Conservation (phyloP, 2,113 vertebrate genomes). For the Plecotus auritus region DNA sequence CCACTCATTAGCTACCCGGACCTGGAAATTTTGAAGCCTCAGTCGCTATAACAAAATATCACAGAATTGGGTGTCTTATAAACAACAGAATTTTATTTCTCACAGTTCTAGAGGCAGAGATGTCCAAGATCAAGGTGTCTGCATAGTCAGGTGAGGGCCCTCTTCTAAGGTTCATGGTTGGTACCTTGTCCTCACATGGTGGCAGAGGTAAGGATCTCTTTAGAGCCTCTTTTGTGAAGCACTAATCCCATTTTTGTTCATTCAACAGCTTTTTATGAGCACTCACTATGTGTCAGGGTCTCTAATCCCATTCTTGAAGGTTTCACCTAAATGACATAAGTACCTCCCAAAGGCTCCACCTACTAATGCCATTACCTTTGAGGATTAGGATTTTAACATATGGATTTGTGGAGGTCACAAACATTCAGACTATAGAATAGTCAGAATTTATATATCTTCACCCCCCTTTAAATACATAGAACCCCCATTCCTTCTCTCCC, state of each 20-base stretch:
- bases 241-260: not conserved
- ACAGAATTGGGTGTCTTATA: not conserved
- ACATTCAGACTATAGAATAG: not conserved
- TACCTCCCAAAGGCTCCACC: not conserved
- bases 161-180: not conserved
- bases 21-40: not conserved
- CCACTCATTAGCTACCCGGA: not conserved
- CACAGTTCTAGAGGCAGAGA: not conserved
- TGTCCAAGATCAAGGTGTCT: not conserved
- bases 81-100: not conserved
- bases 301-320: not conserved
- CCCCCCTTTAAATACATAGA: not conserved
- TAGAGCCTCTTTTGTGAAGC: not conserved
- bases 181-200: not conserved
- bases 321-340: not conserved
- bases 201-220: not conserved
- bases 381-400: not conserved
- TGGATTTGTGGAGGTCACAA: not conserved
- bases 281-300: not conserved
- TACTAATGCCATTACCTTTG: not conserved
- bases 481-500: not conserved
- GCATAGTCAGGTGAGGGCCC: not conserved
- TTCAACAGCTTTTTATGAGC: not conserved
- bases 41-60: not conserved
- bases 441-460: not conserved